Conservation (phyloP, 2,113 vertebrate species). For the Cynoglossus semilaevis region DNA sequence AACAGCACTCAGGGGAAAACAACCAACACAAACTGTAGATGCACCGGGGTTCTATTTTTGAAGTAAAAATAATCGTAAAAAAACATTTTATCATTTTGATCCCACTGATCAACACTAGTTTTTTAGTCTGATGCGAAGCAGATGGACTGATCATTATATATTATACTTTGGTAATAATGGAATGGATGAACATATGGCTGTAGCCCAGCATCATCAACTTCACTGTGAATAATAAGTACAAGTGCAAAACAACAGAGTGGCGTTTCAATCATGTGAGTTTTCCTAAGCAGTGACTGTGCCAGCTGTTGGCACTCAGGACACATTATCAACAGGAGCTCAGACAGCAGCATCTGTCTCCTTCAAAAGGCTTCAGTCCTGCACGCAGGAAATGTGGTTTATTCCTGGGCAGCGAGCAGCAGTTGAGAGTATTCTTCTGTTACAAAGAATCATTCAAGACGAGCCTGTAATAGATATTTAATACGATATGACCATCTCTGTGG, state of each 20-base stretch:
- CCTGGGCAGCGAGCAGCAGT: constrained; percentile 1
- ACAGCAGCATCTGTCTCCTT: constrained; percentile 38
- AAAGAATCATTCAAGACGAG: too few species aligned
- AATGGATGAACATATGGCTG: constrained; percentile 25
- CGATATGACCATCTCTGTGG: too few species aligned
- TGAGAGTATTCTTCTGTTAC: too few species aligned
- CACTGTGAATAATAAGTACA: constrained; percentile 17
- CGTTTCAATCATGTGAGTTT: constrained; percentile 33
- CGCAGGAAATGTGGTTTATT: not conserved
- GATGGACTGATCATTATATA: constrained; percentile 13
- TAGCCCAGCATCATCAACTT: constrained; percentile 10
- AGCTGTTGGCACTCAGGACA: constrained; percentile 20
- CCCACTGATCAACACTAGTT: too few species aligned
- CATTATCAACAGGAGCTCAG: constrained; percentile 40
- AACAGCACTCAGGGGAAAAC: too few species aligned
- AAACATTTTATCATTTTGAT: too few species aligned
- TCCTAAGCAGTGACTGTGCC: constrained; percentile 21
- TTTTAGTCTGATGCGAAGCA: constrained; percentile 13
- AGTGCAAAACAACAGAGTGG: constrained; percentile 32
- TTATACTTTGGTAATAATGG: constrained; percentile 14
- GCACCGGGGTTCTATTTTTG: not conserved
- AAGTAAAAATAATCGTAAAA: not conserved
- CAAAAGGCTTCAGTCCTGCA: constrained; percentile 18
- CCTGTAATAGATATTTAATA: too few species aligned
- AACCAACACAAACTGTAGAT: too few species aligned